Conservation (phyloP, 2,797 vertebrate genomes). For the Tokudaia muenninki region DNA sequence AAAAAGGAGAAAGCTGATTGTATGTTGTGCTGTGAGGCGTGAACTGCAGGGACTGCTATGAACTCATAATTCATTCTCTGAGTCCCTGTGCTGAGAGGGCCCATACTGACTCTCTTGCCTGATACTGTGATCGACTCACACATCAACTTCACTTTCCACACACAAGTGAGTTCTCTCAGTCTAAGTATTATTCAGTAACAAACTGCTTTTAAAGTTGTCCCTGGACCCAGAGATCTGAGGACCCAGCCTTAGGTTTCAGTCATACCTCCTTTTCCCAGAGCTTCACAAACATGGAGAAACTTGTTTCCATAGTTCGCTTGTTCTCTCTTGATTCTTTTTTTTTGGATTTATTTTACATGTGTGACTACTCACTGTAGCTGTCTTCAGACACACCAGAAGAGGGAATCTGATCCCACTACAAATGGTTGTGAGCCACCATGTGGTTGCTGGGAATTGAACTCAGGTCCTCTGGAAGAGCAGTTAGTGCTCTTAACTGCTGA, state of each 20-base stretch:
- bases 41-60: neutral
- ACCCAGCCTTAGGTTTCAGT: neutral
- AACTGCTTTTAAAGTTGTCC: neutral
- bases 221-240: neutral
- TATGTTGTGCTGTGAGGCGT: neutral
- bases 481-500: too few relatives aligned
- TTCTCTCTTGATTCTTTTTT: neutral
- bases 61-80: neutral
- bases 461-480: too few relatives aligned
- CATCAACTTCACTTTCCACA: neutral
- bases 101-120: neutral
- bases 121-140: conserved; percentile 10
- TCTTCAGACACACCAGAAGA: too few relatives aligned
- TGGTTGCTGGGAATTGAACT: too few relatives aligned
- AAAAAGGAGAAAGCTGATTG: neutral
- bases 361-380: too few relatives aligned
- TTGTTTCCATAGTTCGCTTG: neutral
- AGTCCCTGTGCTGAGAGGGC: neutral
- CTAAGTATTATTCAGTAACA: neutral
- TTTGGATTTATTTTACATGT: too few relatives aligned
- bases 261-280: neutral
- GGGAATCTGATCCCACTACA: too few relatives aligned
- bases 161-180: neutral
- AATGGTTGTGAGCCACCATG: too few relatives aligned
- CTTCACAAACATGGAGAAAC: neutral